Percentiles rank a stretch among this genome's conserved stretches.
phyloP scores from a whole-genome alignment of 2,797 vertebrate species.

The Otus scops region DNA sequence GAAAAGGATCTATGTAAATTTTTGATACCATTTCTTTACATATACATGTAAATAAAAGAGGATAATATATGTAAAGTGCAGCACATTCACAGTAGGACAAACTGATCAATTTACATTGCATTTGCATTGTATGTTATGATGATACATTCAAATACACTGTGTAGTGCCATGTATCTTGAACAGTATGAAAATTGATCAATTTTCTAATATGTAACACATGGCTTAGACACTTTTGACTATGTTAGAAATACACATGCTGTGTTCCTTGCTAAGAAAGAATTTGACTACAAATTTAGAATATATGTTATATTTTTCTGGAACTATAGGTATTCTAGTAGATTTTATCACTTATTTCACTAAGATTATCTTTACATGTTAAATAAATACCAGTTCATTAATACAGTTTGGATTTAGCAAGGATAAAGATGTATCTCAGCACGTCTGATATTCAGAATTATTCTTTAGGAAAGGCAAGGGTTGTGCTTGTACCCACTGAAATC shows the following conservation, averaged over 20 bases:
- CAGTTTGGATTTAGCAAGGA: neutral
- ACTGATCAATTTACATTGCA: neutral
- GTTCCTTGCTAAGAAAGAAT: neutral
- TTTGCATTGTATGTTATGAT: neutral
- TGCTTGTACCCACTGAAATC: neutral
- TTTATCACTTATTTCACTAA: neutral
- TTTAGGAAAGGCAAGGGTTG: neutral
- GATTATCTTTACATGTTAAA: neutral
- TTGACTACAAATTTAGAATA: neutral
- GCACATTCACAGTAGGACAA: neutral
- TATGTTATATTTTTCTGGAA: neutral
- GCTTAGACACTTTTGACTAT: neutral
- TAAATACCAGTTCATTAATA: neutral
- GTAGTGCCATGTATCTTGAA: neutral
- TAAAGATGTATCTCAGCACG: neutral
- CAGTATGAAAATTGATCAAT: conserved; percentile 14
- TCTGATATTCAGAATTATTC: neutral
- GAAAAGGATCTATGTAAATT: neutral
- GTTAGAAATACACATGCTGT: neutral
- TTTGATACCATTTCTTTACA: neutral
- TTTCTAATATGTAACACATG: conserved; percentile 8
- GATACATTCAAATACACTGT: neutral
- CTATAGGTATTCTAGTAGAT: neutral
- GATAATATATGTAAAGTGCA: neutral
- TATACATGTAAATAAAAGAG: neutral